Evolutionary conservation across 2,113 vertebrate genomes (phyloP).

Genomic region (Mormyrus lacerda): DNA sequence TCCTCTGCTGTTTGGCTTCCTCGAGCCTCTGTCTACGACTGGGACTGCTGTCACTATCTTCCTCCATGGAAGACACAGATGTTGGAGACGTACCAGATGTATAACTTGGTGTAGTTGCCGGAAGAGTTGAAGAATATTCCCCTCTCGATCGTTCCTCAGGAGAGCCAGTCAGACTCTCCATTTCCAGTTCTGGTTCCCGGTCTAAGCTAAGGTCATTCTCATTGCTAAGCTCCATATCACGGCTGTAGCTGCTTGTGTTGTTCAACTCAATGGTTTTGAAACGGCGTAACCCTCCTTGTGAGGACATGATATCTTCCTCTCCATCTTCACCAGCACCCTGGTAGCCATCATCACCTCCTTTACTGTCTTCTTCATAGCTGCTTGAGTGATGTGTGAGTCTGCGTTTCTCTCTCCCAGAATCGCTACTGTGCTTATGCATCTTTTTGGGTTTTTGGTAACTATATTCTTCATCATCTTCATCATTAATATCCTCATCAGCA

Average conservation of each 20-base stretch:
- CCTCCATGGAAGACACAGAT: slow-evolving; percentile 93
- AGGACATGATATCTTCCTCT: slow-evolving; percentile 55
- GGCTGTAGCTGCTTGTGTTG: slow-evolving; percentile 78
- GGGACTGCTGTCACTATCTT: slow-evolving; percentile 96
- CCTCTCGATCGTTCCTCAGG: slow-evolving; percentile 91
- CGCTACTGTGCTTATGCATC: slow-evolving; percentile 65
- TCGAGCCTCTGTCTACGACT: slow-evolving; percentile 89
- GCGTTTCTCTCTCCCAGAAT: slow-evolving; percentile 78
- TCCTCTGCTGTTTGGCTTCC: slow-evolving; percentile 95
- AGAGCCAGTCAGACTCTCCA: slow-evolving; percentile 96
- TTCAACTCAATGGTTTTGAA: slow-evolving; percentile 98
- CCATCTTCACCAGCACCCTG: slow-evolving; percentile 58
- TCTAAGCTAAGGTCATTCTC: slow-evolving; percentile 73
- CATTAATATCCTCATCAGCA: slow-evolving; percentile 90
- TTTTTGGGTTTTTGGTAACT: slow-evolving; percentile 62
- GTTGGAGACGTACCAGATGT: slow-evolving; percentile 94
- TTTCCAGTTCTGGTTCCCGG: slow-evolving; percentile 89
- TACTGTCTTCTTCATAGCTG: slow-evolving; percentile 77
- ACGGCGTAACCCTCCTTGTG: slow-evolving; percentile 82
- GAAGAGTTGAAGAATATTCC: slow-evolving; percentile 92
- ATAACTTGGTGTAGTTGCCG: slow-evolving; percentile 91
- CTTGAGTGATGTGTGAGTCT: slow-evolving; percentile 71
- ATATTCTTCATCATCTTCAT: slow-evolving; percentile 65
- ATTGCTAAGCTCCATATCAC: slow-evolving; percentile 77
- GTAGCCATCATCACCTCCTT: slow-evolving; percentile 56